Evolutionary conservation across 2,888 invertebrate species (phyloP).

Genomic region (Teleiodes luculella): DNA sequence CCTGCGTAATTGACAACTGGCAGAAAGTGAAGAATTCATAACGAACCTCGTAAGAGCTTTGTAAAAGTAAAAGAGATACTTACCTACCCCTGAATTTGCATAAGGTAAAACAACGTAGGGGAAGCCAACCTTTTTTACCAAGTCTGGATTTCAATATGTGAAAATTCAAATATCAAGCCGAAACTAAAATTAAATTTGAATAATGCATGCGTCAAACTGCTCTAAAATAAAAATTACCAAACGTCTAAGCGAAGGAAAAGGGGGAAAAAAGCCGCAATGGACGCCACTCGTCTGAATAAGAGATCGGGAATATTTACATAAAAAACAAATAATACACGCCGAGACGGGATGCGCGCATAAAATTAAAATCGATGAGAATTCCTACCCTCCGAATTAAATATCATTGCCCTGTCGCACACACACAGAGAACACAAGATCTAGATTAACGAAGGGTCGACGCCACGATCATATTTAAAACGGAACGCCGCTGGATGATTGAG

Average conservation of each 20-base stretch:
- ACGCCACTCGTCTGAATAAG: slow-evolving; percentile 66
- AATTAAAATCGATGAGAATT: slow-evolving; percentile 78
- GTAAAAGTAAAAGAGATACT: slow-evolving; percentile 1
- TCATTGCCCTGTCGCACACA: slow-evolving; percentile 67
- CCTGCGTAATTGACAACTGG: slow-evolving; percentile 19
- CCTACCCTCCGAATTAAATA: slow-evolving; percentile 78
- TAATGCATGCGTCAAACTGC: slow-evolving; percentile 9
- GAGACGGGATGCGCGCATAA: slow-evolving; percentile 77
- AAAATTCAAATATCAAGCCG: not conserved
- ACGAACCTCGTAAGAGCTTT: not conserved
- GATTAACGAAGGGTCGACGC: slow-evolving; percentile 58
- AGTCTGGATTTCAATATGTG: not conserved
- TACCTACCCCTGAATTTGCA: not conserved
- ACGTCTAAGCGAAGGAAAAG: slow-evolving; percentile 58
- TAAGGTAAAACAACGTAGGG: not conserved
- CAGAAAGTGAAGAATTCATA: slow-evolving; percentile 6
- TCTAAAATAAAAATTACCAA: slow-evolving; percentile 28
- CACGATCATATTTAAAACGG: slow-evolving; percentile 22
- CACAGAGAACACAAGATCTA: slow-evolving; percentile 51
- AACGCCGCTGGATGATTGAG: slow-evolving; percentile 16
- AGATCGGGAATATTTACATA: slow-evolving; percentile 74
- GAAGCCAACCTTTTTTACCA: not conserved
- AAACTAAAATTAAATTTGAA: slow-evolving; percentile 3
- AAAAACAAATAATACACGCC: slow-evolving; percentile 73
- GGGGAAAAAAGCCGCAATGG: slow-evolving; percentile 58